A percentile compares a stretch with the other conserved stretches of the same genome.
phyloP scores from a whole-genome alignment of 2,888 invertebrate genomes.

The Hirudinaria manillensis region DNA sequence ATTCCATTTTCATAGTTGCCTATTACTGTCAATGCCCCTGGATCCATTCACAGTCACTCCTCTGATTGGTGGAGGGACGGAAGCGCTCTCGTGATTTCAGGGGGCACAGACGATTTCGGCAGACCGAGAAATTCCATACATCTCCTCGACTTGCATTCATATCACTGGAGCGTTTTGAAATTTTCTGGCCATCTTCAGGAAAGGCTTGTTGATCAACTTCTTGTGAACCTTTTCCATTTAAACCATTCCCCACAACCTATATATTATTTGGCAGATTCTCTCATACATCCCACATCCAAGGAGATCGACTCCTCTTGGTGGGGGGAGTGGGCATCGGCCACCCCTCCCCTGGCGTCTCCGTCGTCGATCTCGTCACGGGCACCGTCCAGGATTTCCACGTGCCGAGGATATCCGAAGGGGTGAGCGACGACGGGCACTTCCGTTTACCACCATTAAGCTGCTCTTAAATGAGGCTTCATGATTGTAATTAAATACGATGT shows the following conservation, averaged over 20 bases:
- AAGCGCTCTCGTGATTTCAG: background rate
- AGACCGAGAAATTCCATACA: background rate
- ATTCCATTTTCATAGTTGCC: background rate
- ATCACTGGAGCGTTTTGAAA: background rate
- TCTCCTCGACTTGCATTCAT: background rate
- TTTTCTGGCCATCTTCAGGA: background rate
- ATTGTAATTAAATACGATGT: too few species aligned
- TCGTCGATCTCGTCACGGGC: slow-evolving; percentile 1
- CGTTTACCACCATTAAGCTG: too few species aligned
- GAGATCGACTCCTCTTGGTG: slow-evolving; percentile 5
- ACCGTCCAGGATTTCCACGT: background rate
- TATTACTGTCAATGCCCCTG: background rate
- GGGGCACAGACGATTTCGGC: background rate
- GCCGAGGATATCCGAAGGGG: too few species aligned
- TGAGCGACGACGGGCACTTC: too few species aligned
- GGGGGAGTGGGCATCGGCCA: slow-evolving; percentile 12
- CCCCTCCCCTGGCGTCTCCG: background rate
- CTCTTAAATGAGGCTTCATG: too few species aligned
- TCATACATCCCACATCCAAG: slow-evolving; percentile 11
- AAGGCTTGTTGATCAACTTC: background rate
- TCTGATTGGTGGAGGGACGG: background rate
- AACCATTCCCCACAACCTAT: background rate
- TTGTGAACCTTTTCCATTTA: background rate
- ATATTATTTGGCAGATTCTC: background rate
- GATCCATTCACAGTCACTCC: background rate